These are phyloP conservation scores for Drosophila austrosaltans DNA, from an alignment of 2,888 invertebrate species.

Conservation along the genomic window DNA sequence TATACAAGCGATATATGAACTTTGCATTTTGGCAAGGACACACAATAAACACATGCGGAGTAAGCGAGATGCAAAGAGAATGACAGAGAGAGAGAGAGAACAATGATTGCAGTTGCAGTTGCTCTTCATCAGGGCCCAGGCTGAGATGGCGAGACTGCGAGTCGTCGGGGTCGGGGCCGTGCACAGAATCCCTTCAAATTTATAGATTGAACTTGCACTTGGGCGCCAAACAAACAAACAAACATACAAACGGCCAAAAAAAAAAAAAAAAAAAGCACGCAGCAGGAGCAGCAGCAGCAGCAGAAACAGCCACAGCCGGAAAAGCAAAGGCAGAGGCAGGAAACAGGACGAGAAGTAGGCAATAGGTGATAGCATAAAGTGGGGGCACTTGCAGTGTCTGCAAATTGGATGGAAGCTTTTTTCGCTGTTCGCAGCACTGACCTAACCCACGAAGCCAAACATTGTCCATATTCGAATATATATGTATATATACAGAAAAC, in stretches of 20 bases:
- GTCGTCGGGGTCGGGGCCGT: conserved; percentile 70
- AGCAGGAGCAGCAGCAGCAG: conserved; percentile 13
- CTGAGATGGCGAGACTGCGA: conserved; percentile 16
- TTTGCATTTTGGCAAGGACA: conserved; percentile 71
- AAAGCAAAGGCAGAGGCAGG: background rate
- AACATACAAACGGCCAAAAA: conserved; percentile 34
- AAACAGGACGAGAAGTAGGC: background rate
- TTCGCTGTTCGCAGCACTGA: conserved; percentile 53
- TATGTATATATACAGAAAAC: background rate
- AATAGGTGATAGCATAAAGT: background rate
- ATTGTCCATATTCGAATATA: conserved; percentile 36
- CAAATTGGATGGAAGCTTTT: conserved; percentile 36
- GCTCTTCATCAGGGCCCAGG: background rate
- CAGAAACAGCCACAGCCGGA: background rate
- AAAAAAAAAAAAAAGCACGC: background rate
- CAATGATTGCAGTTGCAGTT: background rate
- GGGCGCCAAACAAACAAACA: conserved; percentile 63
- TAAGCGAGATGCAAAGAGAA: conserved; percentile 1
- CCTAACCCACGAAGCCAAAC: conserved; percentile 63
- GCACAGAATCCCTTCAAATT: conserved; percentile 77
- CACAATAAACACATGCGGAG: conserved; percentile 17
- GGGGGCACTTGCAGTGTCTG: conserved; percentile 8
- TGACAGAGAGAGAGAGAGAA: conserved; percentile 5
- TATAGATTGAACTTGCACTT: conserved; percentile 82
- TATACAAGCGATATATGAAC: conserved; percentile 42